Evolutionary conservation across 2,797 vertebrate genomes (phyloP).

Genomic region (Clarias fuscus): DNA sequence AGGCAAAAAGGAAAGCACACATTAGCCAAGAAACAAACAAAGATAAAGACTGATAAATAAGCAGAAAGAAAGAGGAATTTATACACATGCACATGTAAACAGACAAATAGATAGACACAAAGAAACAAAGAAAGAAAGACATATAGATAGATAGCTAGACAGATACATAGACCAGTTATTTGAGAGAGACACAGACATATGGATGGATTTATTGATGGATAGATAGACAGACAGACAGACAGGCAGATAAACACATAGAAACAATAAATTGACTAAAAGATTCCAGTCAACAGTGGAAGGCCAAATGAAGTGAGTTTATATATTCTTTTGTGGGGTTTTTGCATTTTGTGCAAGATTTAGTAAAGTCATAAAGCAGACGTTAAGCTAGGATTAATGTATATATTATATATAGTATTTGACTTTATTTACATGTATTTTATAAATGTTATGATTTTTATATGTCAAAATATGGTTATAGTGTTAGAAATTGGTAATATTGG

Average conservation of each 20-base stretch:
- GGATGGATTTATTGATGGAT: background rate
- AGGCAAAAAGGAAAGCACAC: background rate
- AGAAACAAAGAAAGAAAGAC: background rate
- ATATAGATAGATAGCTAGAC: background rate
- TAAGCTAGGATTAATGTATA: no score
- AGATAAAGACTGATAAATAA: background rate
- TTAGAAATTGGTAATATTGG: no score
- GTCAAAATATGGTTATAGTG: no score
- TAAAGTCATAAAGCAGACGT: no score
- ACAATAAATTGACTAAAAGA: background rate
- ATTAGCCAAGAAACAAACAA: background rate
- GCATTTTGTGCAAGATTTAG: no score
- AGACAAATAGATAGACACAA: background rate
- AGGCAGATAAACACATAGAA: background rate
- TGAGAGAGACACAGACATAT: background rate
- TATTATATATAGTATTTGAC: no score
- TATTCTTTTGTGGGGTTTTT: no score
- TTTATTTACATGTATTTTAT: no score
- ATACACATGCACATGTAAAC: no score
- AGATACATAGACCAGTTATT: background rate
- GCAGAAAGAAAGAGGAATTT: background rate
- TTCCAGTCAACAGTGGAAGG: no score
- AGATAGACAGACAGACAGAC: background rate
- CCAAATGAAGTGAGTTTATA: no score
- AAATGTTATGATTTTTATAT: no score